Evolutionary conservation across 2,113 vertebrate species (phyloP).

Genomic region (Hemiscyllium ocellatum): DNA sequence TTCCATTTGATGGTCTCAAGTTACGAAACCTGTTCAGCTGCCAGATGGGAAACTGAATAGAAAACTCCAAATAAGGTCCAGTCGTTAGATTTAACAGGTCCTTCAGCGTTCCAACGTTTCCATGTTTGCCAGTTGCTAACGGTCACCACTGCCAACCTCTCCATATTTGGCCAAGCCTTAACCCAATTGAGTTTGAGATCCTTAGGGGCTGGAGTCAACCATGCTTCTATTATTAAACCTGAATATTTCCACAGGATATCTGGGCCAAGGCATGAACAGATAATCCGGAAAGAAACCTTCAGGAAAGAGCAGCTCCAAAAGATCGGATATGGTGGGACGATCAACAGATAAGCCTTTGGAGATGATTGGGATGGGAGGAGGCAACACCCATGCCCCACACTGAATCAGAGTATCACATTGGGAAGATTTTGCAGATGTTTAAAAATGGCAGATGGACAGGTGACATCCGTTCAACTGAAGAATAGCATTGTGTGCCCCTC

Average conservation of each 20-base stretch:
- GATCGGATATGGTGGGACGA: neutral
- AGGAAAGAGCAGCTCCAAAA: neutral
- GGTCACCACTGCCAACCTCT: neutral
- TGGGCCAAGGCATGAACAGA: neutral
- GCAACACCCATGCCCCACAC: neutral
- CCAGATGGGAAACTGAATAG: no score
- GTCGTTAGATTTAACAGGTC: no score
- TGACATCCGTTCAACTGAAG: neutral
- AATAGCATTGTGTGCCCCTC: no score
- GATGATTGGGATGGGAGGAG: neutral
- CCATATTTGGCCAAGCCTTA: neutral
- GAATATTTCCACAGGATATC: neutral
- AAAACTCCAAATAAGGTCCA: neutral
- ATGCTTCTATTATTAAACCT: neutral
- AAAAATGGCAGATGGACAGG: neutral
- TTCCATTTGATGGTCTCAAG: no score
- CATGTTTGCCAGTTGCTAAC: neutral
- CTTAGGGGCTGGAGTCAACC: neutral
- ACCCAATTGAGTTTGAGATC: neutral
- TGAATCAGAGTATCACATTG: neutral
- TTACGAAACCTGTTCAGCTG: no score
- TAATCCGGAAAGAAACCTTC: neutral
- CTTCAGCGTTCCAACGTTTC: neutral
- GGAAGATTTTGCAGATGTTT: neutral
- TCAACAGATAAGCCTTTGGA: neutral